A percentile compares a stretch with the other conserved stretches of the same genome.
Conservation (phyloP, 2,888 invertebrate genomes). For the Mythimna impura region DNA sequence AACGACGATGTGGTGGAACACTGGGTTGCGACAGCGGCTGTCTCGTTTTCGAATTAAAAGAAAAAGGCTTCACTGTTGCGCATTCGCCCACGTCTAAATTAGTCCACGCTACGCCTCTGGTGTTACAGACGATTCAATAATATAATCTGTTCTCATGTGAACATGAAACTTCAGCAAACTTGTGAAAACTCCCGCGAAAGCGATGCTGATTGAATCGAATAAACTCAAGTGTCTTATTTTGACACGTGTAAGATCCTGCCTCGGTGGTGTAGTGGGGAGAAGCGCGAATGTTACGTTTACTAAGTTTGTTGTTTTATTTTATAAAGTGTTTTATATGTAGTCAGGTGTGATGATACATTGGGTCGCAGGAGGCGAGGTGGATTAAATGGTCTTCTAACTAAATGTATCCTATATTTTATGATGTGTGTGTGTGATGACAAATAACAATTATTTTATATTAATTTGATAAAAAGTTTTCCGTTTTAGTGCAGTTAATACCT, state of each 20-base stretch:
- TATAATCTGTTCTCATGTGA: slow-evolving; percentile 29
- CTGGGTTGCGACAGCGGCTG: no score
- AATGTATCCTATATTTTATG: no score
- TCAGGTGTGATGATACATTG: not conserved
- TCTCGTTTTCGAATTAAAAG: no score
- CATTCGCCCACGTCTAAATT: no score
- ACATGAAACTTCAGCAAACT: slow-evolving; percentile 40
- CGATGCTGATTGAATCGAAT: slow-evolving; percentile 26
- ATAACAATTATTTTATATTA: no score
- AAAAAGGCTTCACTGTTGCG: no score
- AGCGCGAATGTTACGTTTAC: not conserved
- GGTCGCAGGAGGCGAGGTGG: not conserved
- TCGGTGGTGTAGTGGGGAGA: not conserved
- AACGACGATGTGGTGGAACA: no score
- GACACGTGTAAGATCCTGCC: not conserved
- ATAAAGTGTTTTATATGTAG: not conserved
- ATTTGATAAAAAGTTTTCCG: no score
- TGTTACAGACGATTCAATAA: slow-evolving; percentile 27
- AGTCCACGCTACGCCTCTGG: not conserved
- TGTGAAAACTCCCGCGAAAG: slow-evolving; percentile 19
- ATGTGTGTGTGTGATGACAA: no score
- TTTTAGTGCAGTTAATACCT: no score
- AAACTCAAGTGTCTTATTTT: slow-evolving; percentile 21
- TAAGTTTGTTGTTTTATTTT: no score
- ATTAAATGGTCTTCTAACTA: no score